Conservation (phyloP, 2,888 invertebrate genomes). For the Liposcelis brunnea region DNA sequence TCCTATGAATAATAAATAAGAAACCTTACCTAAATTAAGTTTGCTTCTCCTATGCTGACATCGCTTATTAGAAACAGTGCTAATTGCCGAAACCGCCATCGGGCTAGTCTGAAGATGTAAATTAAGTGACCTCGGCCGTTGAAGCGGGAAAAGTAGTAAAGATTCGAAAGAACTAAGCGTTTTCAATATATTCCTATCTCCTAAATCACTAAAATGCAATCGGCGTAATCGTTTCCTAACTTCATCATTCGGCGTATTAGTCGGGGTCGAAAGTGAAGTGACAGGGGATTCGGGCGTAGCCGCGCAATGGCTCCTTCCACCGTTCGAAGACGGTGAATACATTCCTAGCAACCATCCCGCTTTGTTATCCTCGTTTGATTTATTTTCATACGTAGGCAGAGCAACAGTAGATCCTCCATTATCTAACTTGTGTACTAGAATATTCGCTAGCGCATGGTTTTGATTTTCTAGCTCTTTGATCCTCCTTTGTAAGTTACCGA, state of each 20-base stretch:
- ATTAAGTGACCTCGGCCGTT: conserved; percentile 50
- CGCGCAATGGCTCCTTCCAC: conserved; percentile 5
- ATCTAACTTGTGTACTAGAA: conserved; percentile 44
- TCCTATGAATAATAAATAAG: too few relatives aligned
- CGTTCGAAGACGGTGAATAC: not conserved
- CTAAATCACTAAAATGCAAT: not conserved
- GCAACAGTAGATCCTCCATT: conserved; percentile 6
- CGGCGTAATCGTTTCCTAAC: not conserved
- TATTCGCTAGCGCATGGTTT: conserved; percentile 52
- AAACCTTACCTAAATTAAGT: conserved; percentile 27
- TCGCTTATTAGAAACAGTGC: conserved; percentile 21
- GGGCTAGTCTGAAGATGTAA: conserved; percentile 35
- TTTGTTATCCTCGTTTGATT: too few relatives aligned
- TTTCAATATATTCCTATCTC: not conserved
- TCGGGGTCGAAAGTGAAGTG: conserved; percentile 6
- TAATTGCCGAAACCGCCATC: conserved; percentile 33
- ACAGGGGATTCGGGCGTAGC: conserved; percentile 7
- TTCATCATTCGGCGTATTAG: too few relatives aligned
- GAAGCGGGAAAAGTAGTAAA: conserved; percentile 32
- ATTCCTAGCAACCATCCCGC: not conserved
- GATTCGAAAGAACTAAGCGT: not conserved
- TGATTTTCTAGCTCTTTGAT: conserved; percentile 65
- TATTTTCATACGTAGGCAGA: too few relatives aligned
- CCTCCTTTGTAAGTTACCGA: conserved; percentile 49
- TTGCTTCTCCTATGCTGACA: conserved; percentile 28